Percentiles rank a stretch among this genome's conserved stretches.
phyloP scores from a whole-genome alignment of 2,888 invertebrate species.

The Neoaliturus tenellus region DNA sequence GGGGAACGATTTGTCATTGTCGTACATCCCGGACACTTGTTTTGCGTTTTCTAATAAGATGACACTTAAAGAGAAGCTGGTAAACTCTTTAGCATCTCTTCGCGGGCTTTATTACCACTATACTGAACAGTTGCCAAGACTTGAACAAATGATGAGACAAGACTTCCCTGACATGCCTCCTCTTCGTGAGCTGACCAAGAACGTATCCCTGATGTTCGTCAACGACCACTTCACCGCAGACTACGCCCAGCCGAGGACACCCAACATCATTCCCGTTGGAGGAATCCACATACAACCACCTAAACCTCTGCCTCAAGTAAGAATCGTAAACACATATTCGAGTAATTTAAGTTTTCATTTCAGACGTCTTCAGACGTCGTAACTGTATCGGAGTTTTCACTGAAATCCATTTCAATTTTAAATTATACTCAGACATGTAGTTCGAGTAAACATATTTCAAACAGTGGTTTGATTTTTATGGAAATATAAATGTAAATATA shows the following conservation, averaged over 20 bases:
- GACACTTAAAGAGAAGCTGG: conserved; percentile 6
- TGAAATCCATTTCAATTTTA: no score
- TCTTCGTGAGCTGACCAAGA: not conserved
- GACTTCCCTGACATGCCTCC: conserved; percentile 1
- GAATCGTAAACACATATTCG: no score
- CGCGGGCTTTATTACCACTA: not conserved
- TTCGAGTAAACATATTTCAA: no score
- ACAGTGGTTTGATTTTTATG: no score
- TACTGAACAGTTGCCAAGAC: not conserved
- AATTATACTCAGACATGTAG: no score
- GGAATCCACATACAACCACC: conserved; percentile 3
- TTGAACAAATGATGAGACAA: not conserved
- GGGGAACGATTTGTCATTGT: not conserved
- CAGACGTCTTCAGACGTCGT: no score
- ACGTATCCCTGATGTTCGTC: conserved; percentile 2
- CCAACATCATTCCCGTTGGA: conserved; percentile 19
- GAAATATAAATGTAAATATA: no score
- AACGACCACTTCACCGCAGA: not conserved
- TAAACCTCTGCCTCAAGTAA: conserved; percentile 22
- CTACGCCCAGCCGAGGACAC: not conserved
- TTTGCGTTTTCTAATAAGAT: not conserved
- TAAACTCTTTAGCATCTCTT: not conserved
- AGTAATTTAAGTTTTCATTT: no score
- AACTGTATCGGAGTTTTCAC: no score
- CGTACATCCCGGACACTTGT: not conserved